These are phyloP conservation scores for Patella depressa DNA, from an alignment of 2,888 invertebrate genomes.

Conservation along the genomic window DNA sequence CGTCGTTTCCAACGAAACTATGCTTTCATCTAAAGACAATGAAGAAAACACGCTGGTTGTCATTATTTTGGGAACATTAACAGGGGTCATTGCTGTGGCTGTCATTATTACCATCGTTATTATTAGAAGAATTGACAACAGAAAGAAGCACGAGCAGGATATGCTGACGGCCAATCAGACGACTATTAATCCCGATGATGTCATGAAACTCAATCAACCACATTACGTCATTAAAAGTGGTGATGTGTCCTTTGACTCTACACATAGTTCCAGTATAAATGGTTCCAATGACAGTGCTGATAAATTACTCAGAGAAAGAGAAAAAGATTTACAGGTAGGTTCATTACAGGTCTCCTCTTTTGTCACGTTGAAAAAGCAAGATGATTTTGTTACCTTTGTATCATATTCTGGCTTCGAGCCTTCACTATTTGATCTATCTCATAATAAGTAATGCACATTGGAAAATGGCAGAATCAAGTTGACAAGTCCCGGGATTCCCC, in stretches of 20 bases:
- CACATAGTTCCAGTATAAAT: conserved; percentile 16
- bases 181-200: neutral
- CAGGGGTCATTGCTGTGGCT: conserved; percentile 40
- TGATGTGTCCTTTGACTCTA: conserved; percentile 25
- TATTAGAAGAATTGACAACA: conserved; percentile 38
- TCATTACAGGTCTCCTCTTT: neutral
- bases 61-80: conserved; percentile 39
- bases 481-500: no score
- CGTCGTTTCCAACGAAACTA: conserved; percentile 36
- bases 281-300: conserved; percentile 21
- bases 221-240: conserved; percentile 34
- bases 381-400: no score
- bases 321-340: conserved; percentile 14
- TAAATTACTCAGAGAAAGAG: conserved; percentile 12
- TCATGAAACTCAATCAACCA: neutral
- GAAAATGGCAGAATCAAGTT: no score
- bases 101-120: conserved; percentile 42
- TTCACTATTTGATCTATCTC: no score
- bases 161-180: conserved; percentile 11
- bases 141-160: conserved; percentile 31
- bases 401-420: no score
- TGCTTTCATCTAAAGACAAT: conserved; percentile 30
- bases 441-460: no score
- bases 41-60: conserved; percentile 40
- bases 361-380: no score